Percentiles rank a stretch among this genome's conserved stretches.
Evolutionary conservation across 2,113 vertebrate genomes (phyloP).

Genomic region (Myrmecobius fasciatus): DNA sequence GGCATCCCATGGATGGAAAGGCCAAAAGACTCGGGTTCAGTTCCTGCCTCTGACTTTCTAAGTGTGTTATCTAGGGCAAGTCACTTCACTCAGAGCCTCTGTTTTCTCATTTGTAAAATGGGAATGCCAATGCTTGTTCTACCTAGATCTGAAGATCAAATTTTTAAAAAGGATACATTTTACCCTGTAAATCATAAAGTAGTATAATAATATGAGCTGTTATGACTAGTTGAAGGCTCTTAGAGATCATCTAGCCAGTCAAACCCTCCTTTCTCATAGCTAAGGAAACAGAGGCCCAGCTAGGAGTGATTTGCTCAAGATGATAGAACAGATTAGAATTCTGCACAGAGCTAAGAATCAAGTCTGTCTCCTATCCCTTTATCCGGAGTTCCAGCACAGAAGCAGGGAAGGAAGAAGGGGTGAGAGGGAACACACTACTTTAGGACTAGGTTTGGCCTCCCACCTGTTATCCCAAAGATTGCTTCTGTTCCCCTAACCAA

Average conservation of each 20-base stretch:
- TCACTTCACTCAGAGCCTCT: not conserved
- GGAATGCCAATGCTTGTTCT: not conserved
- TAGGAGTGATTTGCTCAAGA: not conserved
- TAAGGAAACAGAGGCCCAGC: not conserved
- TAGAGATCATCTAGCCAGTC: not conserved
- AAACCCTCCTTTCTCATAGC: not conserved
- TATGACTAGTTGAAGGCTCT: not conserved
- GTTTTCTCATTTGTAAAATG: not conserved
- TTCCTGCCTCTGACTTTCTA: not conserved
- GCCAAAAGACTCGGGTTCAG: not conserved
- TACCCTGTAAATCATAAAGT: not conserved
- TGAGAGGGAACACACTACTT: accelerated
- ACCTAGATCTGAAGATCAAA: not conserved
- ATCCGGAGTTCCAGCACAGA: not conserved
- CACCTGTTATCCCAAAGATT: not conserved
- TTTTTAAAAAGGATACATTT: not conserved
- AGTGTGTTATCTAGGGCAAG: not conserved
- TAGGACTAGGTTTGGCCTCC: not conserved
- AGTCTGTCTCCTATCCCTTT: not conserved
- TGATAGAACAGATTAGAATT: not conserved
- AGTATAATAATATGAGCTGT: not conserved
- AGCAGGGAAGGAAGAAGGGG: not conserved
- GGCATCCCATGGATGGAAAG: not conserved
- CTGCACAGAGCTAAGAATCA: not conserved
- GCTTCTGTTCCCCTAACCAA: not conserved